These are phyloP conservation scores for Papilio protenor DNA, from an alignment of 2,888 invertebrate genomes.

Conservation along the genomic window DNA sequence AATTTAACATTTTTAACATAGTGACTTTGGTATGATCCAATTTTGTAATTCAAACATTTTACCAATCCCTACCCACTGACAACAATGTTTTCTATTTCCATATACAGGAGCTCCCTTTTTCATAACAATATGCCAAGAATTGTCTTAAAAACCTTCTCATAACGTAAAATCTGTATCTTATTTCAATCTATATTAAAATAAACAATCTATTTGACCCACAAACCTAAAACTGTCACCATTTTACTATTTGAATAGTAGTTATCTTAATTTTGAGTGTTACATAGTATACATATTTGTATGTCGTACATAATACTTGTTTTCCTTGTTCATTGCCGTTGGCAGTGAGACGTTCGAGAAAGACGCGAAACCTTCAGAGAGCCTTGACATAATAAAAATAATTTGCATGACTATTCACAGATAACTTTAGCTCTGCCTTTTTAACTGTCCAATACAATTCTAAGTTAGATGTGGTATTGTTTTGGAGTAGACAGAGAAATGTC, in stretches of 20 bases:
- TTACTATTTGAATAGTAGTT: neutral
- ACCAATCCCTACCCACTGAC: neutral
- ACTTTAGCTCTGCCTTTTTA: conserved; percentile 32
- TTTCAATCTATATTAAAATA: neutral
- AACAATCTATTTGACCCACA: neutral
- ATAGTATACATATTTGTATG: neutral
- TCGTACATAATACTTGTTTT: conserved; percentile 24
- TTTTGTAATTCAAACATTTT: neutral
- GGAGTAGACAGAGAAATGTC: neutral
- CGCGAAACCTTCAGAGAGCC: conserved; percentile 67
- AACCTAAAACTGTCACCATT: neutral
- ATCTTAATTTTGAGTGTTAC: neutral
- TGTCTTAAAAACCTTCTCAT: neutral
- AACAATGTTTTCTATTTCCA: neutral
- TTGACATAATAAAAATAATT: conserved; percentile 69
- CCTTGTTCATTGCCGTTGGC: conserved; percentile 15
- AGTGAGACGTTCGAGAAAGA: conserved; percentile 53
- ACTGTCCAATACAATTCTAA: neutral
- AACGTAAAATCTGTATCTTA: neutral
- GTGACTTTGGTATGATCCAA: neutral
- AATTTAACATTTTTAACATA: neutral
- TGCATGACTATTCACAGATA: conserved; percentile 53
- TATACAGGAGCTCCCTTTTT: neutral
- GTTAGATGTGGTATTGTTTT: neutral
- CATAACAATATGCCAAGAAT: too few species aligned